Evolutionary conservation across 1,140 invertebrate species (phyloP).

Genomic region (Drosophila saltans): DNA sequence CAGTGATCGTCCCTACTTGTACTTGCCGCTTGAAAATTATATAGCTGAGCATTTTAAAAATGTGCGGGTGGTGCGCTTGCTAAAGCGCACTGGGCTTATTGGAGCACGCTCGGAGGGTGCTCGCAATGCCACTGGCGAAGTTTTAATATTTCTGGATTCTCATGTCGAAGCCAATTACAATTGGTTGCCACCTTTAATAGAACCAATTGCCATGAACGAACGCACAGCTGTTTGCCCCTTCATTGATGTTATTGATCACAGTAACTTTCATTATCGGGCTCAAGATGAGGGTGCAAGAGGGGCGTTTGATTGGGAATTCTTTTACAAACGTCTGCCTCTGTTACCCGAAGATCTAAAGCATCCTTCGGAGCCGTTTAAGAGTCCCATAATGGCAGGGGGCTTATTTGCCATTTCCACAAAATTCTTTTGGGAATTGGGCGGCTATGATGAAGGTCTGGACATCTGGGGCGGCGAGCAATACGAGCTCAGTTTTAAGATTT

Average conservation of each 20-base stretch:
- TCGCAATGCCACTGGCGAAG: slow-evolving; percentile 90
- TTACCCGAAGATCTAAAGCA: slow-evolving; percentile 91
- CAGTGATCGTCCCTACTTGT: slow-evolving; percentile 90
- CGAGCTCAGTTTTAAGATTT: slow-evolving; percentile 98
- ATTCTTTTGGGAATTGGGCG: slow-evolving; percentile 98
- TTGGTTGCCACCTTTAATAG: slow-evolving; percentile 96
- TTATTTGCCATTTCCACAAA: slow-evolving; percentile 94
- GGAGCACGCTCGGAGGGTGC: slow-evolving; percentile 94
- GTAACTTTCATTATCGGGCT: slow-evolving; percentile 95
- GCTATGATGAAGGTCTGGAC: slow-evolving; percentile 95
- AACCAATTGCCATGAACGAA: slow-evolving; percentile 94
- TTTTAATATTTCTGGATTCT: slow-evolving; percentile 96
- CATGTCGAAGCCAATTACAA: slow-evolving; percentile 97
- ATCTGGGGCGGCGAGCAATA: slow-evolving; percentile 99
- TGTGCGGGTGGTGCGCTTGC: slow-evolving; percentile 90
- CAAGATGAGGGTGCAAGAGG: slow-evolving; percentile 97
- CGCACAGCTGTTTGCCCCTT: slow-evolving; percentile 97
- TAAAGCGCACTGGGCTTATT: slow-evolving; percentile 92
- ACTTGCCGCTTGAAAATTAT: slow-evolving; percentile 90
- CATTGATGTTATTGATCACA: slow-evolving; percentile 97
- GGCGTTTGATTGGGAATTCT: slow-evolving; percentile 98
- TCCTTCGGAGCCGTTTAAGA: slow-evolving; percentile 95
- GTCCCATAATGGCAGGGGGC: slow-evolving; percentile 97
- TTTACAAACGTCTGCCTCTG: slow-evolving; percentile 96
- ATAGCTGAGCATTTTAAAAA: slow-evolving; percentile 87